These are phyloP conservation scores for Lepidochitona cinerea DNA, from an alignment of 2,888 invertebrate species.

Conservation along the genomic window DNA sequence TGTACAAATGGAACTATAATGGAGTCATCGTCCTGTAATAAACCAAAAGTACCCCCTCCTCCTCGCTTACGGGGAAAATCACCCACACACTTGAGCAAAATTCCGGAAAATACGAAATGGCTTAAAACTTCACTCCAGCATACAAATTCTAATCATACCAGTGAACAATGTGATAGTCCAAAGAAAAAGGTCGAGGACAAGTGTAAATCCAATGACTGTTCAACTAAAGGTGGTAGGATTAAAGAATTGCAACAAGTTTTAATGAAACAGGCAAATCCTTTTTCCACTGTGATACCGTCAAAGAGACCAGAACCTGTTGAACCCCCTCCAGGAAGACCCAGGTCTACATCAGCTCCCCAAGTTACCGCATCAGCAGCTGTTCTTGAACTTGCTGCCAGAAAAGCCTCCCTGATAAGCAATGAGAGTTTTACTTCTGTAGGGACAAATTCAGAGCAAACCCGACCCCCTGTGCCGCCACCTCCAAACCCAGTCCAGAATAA, in stretches of 20 bases:
- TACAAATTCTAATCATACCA: neutral
- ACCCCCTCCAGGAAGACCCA: neutral
- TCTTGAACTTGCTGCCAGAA: neutral
- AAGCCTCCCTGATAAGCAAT: neutral
- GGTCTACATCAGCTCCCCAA: neutral
- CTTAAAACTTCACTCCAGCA: neutral
- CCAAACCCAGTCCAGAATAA: neutral
- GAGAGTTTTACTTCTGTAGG: neutral
- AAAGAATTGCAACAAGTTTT: neutral
- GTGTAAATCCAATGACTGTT: too few relatives aligned
- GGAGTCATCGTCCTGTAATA: neutral
- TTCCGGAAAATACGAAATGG: neutral
- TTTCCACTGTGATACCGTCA: neutral
- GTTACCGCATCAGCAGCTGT: neutral
- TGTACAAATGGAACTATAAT: neutral
- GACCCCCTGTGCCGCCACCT: neutral
- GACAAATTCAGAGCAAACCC: neutral
- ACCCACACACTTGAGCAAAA: neutral
- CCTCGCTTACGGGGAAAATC: neutral
- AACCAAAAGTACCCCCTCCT: neutral
- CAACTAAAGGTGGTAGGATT: neutral
- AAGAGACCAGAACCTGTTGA: neutral
- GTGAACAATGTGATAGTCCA: neutral
- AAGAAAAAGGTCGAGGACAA: neutral
- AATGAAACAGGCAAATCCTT: slow-evolving; percentile 3